Percentiles rank a stretch among this genome's conserved stretches.
These are phyloP conservation scores for Torymus texanus DNA, from an alignment of 2,888 invertebrate genomes.

Conservation along the genomic window DNA sequence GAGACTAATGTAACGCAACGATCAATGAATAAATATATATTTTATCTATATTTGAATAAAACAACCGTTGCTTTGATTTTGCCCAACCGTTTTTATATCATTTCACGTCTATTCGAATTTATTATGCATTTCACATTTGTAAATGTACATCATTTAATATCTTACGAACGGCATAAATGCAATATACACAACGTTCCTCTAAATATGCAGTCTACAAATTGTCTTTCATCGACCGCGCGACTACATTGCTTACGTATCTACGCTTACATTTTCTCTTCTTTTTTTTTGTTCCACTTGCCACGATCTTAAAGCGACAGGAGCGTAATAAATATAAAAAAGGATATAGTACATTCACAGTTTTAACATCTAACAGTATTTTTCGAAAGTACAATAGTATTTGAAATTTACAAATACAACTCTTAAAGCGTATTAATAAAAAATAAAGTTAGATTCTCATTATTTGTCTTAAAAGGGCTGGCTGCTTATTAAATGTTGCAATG, in stretches of 20 bases:
- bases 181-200: constrained; percentile 55
- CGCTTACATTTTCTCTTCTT: constrained; percentile 31
- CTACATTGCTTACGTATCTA: constrained; percentile 45
- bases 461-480: constrained; percentile 52
- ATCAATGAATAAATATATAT: constrained; percentile 49
- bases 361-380: constrained; percentile 48
- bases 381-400: constrained; percentile 37
- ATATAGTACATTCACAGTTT: constrained; percentile 50
- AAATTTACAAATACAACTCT: constrained; percentile 51
- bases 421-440: constrained; percentile 50
- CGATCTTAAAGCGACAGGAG: constrained; percentile 47
- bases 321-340: constrained; percentile 55
- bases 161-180: constrained; percentile 61
- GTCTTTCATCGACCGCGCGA: constrained; percentile 52
- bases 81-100: constrained; percentile 37
- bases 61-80: constrained; percentile 42
- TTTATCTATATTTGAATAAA: constrained; percentile 49
- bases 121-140: constrained; percentile 42
- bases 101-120: constrained; percentile 46
- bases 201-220: constrained; percentile 54
- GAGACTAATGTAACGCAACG: constrained; percentile 33
- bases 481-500: not conserved
- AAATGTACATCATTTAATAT: constrained; percentile 59
- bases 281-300: constrained; percentile 30
- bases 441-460: constrained; percentile 49